phyloP scores from a whole-genome alignment of 2,888 invertebrate species.

The Aporophyla nigra region DNA sequence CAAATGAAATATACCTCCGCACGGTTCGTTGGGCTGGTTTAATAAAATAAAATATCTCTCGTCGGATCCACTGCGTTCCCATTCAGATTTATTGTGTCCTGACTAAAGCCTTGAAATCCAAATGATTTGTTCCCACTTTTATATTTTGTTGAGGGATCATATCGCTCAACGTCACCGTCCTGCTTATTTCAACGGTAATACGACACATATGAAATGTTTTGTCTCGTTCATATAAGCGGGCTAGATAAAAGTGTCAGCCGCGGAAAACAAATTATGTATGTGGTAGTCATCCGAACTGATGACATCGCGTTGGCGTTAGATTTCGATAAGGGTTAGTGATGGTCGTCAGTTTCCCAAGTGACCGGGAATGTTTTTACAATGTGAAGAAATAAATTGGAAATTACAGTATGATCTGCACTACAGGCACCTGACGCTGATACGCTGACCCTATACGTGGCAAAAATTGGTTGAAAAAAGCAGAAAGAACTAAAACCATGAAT shows the following conservation, averaged over 20 bases:
- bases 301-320: constrained; percentile 8
- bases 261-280: constrained; percentile 31
- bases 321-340: constrained; percentile 18
- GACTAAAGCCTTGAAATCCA: constrained; percentile 50
- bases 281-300: constrained; percentile 11
- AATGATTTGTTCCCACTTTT: constrained; percentile 56
- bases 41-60: constrained; percentile 64
- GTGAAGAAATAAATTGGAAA: neutral
- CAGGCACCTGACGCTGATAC: neutral
- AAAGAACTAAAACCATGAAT: constrained; percentile 4
- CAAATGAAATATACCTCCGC: constrained; percentile 38
- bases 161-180: constrained; percentile 42
- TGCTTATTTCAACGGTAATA: constrained; percentile 26
- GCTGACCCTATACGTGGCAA: neutral
- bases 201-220: constrained; percentile 8
- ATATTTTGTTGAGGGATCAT: constrained; percentile 48
- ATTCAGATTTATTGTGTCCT: constrained; percentile 60
- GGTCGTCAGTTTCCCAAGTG: constrained; percentile 4
- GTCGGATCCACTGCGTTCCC: constrained; percentile 47
- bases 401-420: neutral
- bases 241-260: constrained; percentile 26
- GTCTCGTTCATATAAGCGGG: constrained; percentile 19
- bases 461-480: neutral
- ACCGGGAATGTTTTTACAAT: neutral
- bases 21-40: constrained; percentile 31